Evolutionary conservation across 2,888 invertebrate genomes (phyloP), one percentile per base, ranked within the genome.

Genomic region (Nymphalis polychloros): DNA sequence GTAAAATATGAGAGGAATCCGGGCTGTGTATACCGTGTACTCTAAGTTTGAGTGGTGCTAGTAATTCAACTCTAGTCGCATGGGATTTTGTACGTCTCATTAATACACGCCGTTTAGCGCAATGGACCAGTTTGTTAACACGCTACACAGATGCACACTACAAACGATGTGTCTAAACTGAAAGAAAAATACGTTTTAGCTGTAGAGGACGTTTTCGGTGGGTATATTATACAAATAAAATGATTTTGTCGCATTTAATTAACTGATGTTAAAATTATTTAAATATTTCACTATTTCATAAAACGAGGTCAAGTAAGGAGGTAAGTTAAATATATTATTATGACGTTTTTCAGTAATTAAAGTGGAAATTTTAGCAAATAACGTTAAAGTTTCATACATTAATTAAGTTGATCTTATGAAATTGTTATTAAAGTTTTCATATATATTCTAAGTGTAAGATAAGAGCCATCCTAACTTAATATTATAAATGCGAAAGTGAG

Each of bases 11-110:
- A 55, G 31, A 35, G 31, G 31, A 31, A 55, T 55, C 55, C 8
- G n/a, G 55, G 31, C 31, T 55, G 20, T 55, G n/a, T 55, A 55
- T 16, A 17, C 55, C 31, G 17, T 8, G 27, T 17, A 31, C 31
- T 17, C n/a, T 31, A 31, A 17, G 55, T 31, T 35, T 55, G 55
- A 55, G 17, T 55, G 55, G 55, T 55, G 31, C 31, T 8, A 55
- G 55, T 55, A 55, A 55, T n/a, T 55, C 55, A 7, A n/a, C 31
- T 55, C 55, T 19, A 49, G 55, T 55, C 55, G 31, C 55, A 31
- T 8, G 70, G 65, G 70, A 73, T 74, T 70, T 67, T 13, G 46
- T 63, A 61, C 67, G 64, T 66, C 66, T 62, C 68, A 68, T 71
- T 71, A 68, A 68, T 68, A 68, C 57, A 61, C 48, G 71, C 68